phyloP scores from a whole-genome alignment of 2,113 vertebrate species.

The Scatophagus argus region DNA sequence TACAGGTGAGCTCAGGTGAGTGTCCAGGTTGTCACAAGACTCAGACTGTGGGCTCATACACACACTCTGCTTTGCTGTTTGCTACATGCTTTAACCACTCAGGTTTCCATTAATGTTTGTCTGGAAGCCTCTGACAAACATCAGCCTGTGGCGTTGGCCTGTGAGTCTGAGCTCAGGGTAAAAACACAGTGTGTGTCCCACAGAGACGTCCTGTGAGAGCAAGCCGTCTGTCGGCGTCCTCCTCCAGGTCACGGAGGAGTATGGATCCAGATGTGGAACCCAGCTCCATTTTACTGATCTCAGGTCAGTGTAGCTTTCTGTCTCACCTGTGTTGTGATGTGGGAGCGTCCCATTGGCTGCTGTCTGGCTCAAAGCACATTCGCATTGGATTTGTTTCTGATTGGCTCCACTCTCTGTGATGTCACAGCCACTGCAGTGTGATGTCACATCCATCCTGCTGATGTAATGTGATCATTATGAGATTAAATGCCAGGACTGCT shows the following conservation, averaged over 20 bases:
- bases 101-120: too few species aligned
- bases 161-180: slow-evolving; percentile 1
- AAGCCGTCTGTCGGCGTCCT: background rate
- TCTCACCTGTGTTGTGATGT: slow-evolving; percentile 31
- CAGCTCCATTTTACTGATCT: background rate
- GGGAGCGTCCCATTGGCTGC: slow-evolving; percentile 36
- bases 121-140: too few species aligned
- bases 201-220: background rate
- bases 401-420: slow-evolving; percentile 9
- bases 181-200: background rate
- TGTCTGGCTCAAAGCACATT: slow-evolving; percentile 33
- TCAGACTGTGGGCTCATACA: too few species aligned
- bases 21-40: too few species aligned
- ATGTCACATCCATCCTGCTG: slow-evolving; percentile 63
- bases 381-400: slow-evolving; percentile 15
- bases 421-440: background rate
- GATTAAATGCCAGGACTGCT: background rate
- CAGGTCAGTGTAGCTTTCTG: background rate
- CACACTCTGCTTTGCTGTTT: too few species aligned
- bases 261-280: background rate
- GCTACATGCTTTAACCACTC: too few species aligned
- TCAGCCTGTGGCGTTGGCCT: too few species aligned
- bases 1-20: too few species aligned
- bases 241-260: background rate
- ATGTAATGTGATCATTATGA: background rate